These are phyloP conservation scores for Parauchenoglanis punctatus DNA, from an alignment of 2,797 vertebrate genomes.

Conservation along the genomic window DNA sequence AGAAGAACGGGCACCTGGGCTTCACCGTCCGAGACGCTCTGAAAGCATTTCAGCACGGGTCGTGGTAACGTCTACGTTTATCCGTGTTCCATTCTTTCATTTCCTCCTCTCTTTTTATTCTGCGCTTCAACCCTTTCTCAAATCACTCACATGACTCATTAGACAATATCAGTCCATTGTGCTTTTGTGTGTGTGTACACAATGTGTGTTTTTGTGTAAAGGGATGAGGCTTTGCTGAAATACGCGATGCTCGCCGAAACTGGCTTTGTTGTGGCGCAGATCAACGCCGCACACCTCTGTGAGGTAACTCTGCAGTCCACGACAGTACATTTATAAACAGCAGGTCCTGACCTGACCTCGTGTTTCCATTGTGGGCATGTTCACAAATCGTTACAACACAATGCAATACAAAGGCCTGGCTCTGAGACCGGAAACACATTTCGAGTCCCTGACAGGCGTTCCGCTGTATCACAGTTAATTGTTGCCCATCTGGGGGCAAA, in stretches of 20 bases:
- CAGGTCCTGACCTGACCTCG: neutral
- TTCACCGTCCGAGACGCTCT: constrained; percentile 86
- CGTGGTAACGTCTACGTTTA: constrained; percentile 73
- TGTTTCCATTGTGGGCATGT: neutral
- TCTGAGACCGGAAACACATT: neutral
- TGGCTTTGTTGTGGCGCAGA: constrained; percentile 89
- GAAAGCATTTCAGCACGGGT: constrained; percentile 82
- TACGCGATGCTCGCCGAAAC: constrained; percentile 88
- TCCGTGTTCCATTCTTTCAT: neutral
- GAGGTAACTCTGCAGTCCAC: constrained; percentile 63
- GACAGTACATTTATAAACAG: neutral
- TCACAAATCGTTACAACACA: neutral
- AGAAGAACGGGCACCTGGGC: constrained; percentile 89
- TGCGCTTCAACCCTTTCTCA: neutral
- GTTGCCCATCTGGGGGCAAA: neutral
- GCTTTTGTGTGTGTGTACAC: constrained; percentile 39
- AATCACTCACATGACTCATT: neutral
- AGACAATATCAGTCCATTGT: neutral
- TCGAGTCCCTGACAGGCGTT: neutral
- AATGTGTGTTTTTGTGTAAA: constrained; percentile 56
- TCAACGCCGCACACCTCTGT: constrained; percentile 88
- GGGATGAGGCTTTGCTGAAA: constrained; percentile 84
- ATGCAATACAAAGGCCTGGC: neutral
- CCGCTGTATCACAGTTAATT: neutral
- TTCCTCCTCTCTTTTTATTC: neutral